Base-by-base conservation (phyloP, 1,140 invertebrate species). In the Antheraea pernyi region DNA sequence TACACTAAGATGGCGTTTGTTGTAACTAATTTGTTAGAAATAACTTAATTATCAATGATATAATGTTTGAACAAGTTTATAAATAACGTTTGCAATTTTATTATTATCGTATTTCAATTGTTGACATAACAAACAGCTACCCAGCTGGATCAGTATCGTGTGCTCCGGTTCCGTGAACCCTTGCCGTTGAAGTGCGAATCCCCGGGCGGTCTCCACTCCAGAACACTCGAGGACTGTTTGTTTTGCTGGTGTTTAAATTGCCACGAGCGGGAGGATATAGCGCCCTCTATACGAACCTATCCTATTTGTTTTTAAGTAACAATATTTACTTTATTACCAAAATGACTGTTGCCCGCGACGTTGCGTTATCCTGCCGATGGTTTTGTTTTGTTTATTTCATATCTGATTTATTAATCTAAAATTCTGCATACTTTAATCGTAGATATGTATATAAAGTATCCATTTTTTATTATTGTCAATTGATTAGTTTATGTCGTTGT, bases 241-340 rank as follows among this genome's bases (percentile, higher is more conserved):
- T 83, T 86, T 89, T 87, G 81, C 80, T 82, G 79, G 83, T 85
- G 79, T 88, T 85, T 84, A 78, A 80, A 85, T 80, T 84, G 64
- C 10, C 46, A 19, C 4, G 46, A 11, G 16, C 46, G 9, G 46
- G 46, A 53, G 19, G 79, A 73, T 79, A 22, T 73, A 70, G 69
- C 62, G 60, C 37, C 68, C 59, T 53, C 46, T 42, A 53, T 16
- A 53, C 46, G 46, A 6, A 53, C 16, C 13, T 53, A 16, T 16
- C 16, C 46, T 9, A 16, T 53, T n/a, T 53, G 4, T 13, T 53
- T 53, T 16, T 53, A 5, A 42, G 46, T n/a, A 53, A 16, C 11
- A 16, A 53, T 53, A 5, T 53, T 53, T 53, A 16, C 46, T 53
- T 13, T 53, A 53, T 42, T 42, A 9, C 7, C 39, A 9, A 3